Conservation (phyloP, 2,888 invertebrate species). For the Boloria selene region DNA sequence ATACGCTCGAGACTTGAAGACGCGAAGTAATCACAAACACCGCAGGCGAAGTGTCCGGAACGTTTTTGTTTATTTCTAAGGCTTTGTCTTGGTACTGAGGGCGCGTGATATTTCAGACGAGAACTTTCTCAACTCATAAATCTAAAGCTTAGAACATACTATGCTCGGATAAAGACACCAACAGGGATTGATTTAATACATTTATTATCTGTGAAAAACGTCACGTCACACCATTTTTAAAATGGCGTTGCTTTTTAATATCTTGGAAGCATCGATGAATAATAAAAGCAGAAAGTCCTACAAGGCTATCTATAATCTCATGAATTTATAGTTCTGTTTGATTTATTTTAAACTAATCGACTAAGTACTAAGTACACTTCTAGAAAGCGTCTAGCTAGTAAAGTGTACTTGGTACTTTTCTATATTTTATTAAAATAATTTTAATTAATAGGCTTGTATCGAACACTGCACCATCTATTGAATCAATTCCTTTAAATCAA, state of each 20-base stretch:
- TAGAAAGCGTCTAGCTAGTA: too few species aligned
- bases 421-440: too few species aligned
- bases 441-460: too few species aligned
- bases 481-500: too few species aligned
- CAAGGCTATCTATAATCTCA: background rate
- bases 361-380: too few species aligned
- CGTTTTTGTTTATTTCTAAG: conserved; percentile 25
- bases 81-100: conserved; percentile 19
- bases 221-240: conserved; percentile 6
- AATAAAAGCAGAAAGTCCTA: background rate
- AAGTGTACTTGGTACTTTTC: too few species aligned
- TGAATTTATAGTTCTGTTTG: too few species aligned
- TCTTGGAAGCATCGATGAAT: background rate
- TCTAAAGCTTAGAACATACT: conserved; percentile 14
- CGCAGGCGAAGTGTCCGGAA: conserved; percentile 22
- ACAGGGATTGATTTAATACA: conserved; percentile 13
- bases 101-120: conserved; percentile 19
- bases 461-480: too few species aligned
- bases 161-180: background rate
- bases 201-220: conserved; percentile 14
- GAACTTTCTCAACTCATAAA: conserved; percentile 24
- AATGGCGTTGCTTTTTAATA: background rate
- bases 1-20: conserved; percentile 9
- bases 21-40: conserved; percentile 26
- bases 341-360: too few species aligned